Conservation (phyloP, 2,888 invertebrate genomes). For the Gibbula magus region DNA sequence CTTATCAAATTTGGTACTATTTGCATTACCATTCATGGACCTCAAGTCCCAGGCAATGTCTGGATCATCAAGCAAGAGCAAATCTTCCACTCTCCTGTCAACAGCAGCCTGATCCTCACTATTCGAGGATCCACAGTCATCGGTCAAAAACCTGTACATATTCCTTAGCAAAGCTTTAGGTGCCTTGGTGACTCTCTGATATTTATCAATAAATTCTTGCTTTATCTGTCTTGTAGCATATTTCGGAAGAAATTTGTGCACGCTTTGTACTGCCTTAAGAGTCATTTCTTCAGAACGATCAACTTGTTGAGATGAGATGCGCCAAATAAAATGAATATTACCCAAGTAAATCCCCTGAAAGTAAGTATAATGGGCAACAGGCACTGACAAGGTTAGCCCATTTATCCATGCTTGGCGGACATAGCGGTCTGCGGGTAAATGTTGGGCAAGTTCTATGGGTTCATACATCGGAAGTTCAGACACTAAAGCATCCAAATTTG, state of each 20-base stretch:
- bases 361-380: slow-evolving; percentile 16
- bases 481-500: too few relatives aligned
- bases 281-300: slow-evolving; percentile 15
- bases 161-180: not conserved
- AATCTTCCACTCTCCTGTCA: not conserved
- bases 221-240: not conserved
- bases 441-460: not conserved
- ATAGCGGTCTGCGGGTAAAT: not conserved
- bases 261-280: not conserved
- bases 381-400: not conserved
- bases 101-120: not conserved
- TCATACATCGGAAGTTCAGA: not conserved
- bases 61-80: not conserved
- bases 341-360: slow-evolving; percentile 22
- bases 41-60: not conserved
- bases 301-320: not conserved
- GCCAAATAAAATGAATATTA: slow-evolving; percentile 13
- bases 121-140: slow-evolving; percentile 3
- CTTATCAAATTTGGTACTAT: slow-evolving; percentile 9
- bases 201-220: not conserved
- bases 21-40: not conserved
- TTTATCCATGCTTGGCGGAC: not conserved
- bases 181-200: not conserved
- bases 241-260: not conserved
- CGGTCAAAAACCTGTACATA: not conserved